A percentile compares a stretch with the other conserved stretches of the same genome.
phyloP scores from a whole-genome alignment of 1,140 invertebrate genomes.

The Schmidtea mediterranea region DNA sequence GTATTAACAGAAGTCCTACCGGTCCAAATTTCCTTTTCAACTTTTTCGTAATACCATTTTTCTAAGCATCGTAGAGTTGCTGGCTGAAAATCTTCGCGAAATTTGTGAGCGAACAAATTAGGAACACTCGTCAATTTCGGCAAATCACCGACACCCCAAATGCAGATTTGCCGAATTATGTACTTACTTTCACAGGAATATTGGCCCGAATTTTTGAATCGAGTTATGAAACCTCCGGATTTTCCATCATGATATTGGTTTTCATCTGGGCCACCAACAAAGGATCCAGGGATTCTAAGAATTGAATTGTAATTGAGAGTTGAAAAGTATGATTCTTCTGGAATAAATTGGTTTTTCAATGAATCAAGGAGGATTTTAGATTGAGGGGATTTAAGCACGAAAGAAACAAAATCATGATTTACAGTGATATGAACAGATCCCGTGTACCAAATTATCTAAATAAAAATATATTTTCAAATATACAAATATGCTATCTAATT shows the following conservation, averaged over 20 bases:
- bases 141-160: too few species aligned
- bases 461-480: too few species aligned
- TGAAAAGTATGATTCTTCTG: constrained; percentile 11
- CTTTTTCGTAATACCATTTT: constrained; percentile 12
- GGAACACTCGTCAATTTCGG: too few species aligned
- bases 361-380: constrained; percentile 4
- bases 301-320: constrained; percentile 9
- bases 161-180: too few species aligned
- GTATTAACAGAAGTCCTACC: too few species aligned
- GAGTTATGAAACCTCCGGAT: too few species aligned
- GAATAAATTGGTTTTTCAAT: constrained; percentile 4
- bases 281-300: constrained; percentile 9
- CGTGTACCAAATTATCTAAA: constrained; percentile 3
- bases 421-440: constrained; percentile 3
- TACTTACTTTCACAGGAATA: not conserved
- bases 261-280: not conserved
- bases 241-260: not conserved
- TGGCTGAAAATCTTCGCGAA: constrained; percentile 13
- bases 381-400: constrained; percentile 1
- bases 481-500: too few species aligned
- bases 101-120: constrained; percentile 21
- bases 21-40: too few species aligned
- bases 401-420: constrained; percentile 8
- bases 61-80: constrained; percentile 16
- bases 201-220: constrained; percentile 1